Evolutionary conservation across 2,797 vertebrate species (phyloP).

Genomic region (Malacoraja senta): DNA sequence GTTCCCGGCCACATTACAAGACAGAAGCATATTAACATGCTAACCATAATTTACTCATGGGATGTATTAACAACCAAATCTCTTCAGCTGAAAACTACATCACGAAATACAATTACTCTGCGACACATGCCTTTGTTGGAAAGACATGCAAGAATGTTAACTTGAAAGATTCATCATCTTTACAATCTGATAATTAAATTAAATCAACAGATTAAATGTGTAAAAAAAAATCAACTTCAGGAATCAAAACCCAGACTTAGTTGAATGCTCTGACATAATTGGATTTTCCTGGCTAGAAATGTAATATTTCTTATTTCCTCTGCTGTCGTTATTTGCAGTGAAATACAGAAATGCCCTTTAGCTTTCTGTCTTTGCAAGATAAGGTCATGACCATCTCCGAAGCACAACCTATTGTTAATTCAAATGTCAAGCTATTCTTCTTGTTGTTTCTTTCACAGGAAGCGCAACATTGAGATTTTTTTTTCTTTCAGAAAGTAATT

Average conservation of each 20-base stretch:
- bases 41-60: neutral
- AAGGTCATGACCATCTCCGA: neutral
- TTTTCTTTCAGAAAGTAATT: neutral
- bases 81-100: neutral
- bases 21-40: neutral
- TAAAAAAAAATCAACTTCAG: neutral
- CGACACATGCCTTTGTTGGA: neutral
- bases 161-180: neutral
- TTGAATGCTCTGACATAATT: neutral
- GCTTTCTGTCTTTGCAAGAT: neutral
- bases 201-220: neutral
- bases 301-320: neutral
- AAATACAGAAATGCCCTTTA: neutral
- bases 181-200: neutral
- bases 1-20: neutral
- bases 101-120: neutral
- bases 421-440: neutral
- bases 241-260: neutral
- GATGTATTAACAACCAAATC: neutral
- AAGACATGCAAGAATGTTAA: neutral
- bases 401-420: neutral
- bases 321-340: neutral
- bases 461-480: neutral
- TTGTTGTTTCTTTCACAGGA: neutral
- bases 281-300: neutral